Evolutionary conservation across 2,888 invertebrate genomes (phyloP), one percentile per base, ranked within the genome.

Genomic region (Oligia strigilis): DNA sequence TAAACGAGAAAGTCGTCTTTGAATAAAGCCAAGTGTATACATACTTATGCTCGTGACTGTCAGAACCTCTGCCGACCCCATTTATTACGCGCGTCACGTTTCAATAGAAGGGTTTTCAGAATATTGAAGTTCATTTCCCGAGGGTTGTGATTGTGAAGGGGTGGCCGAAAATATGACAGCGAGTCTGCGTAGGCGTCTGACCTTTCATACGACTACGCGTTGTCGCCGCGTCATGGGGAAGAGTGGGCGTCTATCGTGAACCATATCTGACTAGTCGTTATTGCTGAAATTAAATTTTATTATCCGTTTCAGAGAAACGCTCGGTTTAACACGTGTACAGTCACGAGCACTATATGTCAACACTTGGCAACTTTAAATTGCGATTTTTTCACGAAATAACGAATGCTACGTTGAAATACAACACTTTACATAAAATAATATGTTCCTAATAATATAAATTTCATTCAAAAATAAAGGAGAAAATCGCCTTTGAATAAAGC

Each of bases 131-230:
- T 60, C 23, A 67, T 72, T 52, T 64, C 65, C 58, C 62, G 0
- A 29, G 81, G 55, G 81, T 58, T 23, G 49, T 36, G n/a, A 29
- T 58, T 23, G 49, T 36, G n/a, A 29, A 66, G 64, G 69, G 74
- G 83, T 55, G 71, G 72, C 36, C 23, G 64, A 43, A 49, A 52
- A 43, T 58, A 55, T 62, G 46, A 62, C 43, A 36, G 40, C 17
- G 72, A 43, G 29, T n/a, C 58, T 36, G 75, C n/a, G 81, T 75
- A 14, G 84, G 85, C 60, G 74, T 78, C 58, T 83, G 82, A 74
- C 85, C 82, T 85, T 85, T 77, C 52, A 64, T 58, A 58, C 71
- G 29, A 55, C 0, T 55, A 70, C 36, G 69, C 55, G 46, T 58
- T 2, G 19, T n/a, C 2, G 49, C 64, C 62, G 60, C 85, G 84